Evolutionary conservation across 1,140 invertebrate species (phyloP), one percentile per base, ranked within the genome.

Genomic region (Zelostemma sp.): DNA sequence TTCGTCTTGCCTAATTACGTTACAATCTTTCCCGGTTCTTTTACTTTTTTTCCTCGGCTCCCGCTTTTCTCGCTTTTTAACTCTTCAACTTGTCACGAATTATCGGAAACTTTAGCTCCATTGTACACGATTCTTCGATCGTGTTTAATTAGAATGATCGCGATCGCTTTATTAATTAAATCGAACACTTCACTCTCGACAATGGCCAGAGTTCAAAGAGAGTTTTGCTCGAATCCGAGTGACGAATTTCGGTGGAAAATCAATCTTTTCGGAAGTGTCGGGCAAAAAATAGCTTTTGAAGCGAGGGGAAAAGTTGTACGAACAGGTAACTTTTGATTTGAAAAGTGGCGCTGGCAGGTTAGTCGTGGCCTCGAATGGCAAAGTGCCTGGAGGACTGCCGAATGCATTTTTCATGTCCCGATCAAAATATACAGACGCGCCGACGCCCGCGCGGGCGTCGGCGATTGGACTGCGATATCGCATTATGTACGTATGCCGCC

Each of bases 391-490:
- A 76, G 78, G 76, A 73, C 63, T 65, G 75, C 78, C 67, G 58
- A 73, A 82, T 84, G 80, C 81, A 84, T 84, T 84, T 84, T 84
- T 84, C 82, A 83, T 84, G 80, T 78, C 78, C 69, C 61, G 71
- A 47, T 61, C 57, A 72, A 76, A 63, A 61, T 70, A 58, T 61
- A 63, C 56, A 59, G 55, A 67, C 57, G 28, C 49, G 40, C 25
- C 56, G 58, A 54, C 51, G 50, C 60, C n/a, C 40, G 12, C 25
- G 17, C 54, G 17, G 38, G 60, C 46, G 51, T 63, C 49, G 61
- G 46, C 47, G 38, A 61, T 61, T 41, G 48, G 58, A 25, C 25
- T 41, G 17, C 28, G 45, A 21, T 59, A 67, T 67, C 66, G 54
- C 51, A 60, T 60, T 56, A 65, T 58, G 40, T 57, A 57, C 38